phyloP scores from a whole-genome alignment of 2,113 vertebrate genomes.

The Protobothrops mucrosquamatus region DNA sequence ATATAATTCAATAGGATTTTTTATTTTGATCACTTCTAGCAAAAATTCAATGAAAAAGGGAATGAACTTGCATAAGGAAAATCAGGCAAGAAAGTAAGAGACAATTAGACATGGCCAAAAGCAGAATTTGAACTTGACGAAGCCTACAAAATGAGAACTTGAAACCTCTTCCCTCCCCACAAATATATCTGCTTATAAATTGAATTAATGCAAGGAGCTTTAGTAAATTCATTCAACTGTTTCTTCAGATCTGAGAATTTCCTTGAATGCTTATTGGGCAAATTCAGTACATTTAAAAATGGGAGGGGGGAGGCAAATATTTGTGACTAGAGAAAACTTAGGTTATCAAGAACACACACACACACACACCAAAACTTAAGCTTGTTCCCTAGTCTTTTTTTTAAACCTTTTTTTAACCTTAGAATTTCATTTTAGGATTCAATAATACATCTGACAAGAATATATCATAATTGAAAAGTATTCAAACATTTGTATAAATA shows the following conservation, averaged over 20 bases:
- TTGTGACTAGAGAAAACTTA: not conserved
- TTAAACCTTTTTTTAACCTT: not conserved
- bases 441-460: not conserved
- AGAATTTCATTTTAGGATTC: not conserved
- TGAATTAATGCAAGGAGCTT: not conserved
- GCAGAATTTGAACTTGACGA: not conserved
- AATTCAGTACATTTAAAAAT: not conserved
- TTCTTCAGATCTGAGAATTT: not conserved
- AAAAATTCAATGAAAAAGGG: not conserved
- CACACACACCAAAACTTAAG: not conserved
- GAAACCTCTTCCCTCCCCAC: not conserved
- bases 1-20: not conserved
- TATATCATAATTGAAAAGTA: not conserved
- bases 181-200: not conserved
- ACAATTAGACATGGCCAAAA: not conserved
- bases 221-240: not conserved
- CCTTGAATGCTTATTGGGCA: not conserved
- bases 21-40: not conserved
- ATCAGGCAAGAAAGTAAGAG: not conserved
- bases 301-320: not conserved
- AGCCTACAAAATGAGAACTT: not conserved
- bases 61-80: not conserved
- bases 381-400: not conserved
- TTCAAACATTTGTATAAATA: not conserved
- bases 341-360: not conserved